Base-by-base conservation (phyloP, 1,140 invertebrate species). In the Apis dorsata region DNA sequence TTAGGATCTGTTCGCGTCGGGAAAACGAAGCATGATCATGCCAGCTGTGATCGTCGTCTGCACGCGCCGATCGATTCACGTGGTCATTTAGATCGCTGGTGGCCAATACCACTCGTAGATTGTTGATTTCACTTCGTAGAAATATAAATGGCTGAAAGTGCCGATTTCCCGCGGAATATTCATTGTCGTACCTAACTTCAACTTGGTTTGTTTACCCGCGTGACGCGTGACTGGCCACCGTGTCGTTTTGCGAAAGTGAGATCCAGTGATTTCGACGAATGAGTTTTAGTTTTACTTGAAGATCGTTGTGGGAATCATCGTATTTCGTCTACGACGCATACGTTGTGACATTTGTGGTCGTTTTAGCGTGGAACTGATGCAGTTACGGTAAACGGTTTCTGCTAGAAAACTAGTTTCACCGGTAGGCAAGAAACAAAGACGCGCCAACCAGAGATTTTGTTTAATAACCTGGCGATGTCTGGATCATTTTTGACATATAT, bases 1-100 rank as follows among this genome's bases (percentile, higher is more conserved):
- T 57, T 2, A 13, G n/a, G 77, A 83, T 83, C 76, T 65, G 19
- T n/a, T 59, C 74, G 65, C 72, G 21, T 74, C 19, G 49, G 49
- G 70, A 65, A 74, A 44, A 65, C 79, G 71, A 69, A 34, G 65
- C 63, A 24, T 60, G 81, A 63, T 79, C 76, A 24, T 28, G 77
- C 85, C 88, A 88, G 87, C 87, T 89, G 87, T 88, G 85, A 79
- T 79, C 85, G 84, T 83, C 83, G 81, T 81, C 63, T 84, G 78
- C 81, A 73, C 65, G 62, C 70, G 65, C 57, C 57, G 78, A 84
- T 79, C 77, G 55, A 44, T 78, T 17, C 87, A 88, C 87, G 75
- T 89, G 87, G 87, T 83, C 77, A 9, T 53, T 65, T 79, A 15
- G 55, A 62, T 70, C 55, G 15, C 17, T 34, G 0, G 34, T 44